Percentiles rank a stretch among this genome's conserved stretches.
These are phyloP conservation scores for Virgularia gustaviana DNA, from an alignment of 92 coral and sea anemone species.

Conservation along the genomic window DNA sequence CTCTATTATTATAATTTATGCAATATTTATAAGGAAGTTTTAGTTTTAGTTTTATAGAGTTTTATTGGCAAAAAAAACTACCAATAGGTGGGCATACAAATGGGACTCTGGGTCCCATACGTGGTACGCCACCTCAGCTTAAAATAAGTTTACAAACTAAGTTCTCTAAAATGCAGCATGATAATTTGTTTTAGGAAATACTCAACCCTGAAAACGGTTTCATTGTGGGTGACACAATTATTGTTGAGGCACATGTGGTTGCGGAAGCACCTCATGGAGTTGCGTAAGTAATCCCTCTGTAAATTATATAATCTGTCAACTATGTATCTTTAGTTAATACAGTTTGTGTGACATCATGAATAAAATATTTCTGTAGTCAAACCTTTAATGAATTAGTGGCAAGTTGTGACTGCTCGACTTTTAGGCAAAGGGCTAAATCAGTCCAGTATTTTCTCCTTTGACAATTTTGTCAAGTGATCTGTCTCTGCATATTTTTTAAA, in stretches of 20 bases:
- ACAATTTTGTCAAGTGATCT: too few species aligned
- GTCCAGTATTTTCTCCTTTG: too few species aligned
- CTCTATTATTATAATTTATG: too few species aligned
- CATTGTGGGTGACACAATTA: constrained; percentile 76
- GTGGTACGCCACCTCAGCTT: too few species aligned
- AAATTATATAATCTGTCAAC: neutral
- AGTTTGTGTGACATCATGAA: neutral
- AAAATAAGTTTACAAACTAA: too few species aligned
- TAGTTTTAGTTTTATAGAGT: too few species aligned
- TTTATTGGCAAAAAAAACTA: too few species aligned
- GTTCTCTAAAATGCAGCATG: neutral
- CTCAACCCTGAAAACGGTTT: constrained; percentile 84
- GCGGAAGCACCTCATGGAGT: constrained; percentile 99
- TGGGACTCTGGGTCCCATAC: too few species aligned
- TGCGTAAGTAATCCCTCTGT: constrained; percentile 94
- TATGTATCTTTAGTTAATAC: neutral
- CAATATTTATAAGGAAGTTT: neutral
- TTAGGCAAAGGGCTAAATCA: too few species aligned
- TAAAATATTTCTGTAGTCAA: neutral
- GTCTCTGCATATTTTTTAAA: too few species aligned
- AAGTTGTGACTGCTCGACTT: too few species aligned
- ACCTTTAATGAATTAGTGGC: neutral
- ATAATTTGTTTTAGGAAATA: constrained; percentile 63
- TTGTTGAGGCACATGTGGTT: constrained; percentile 78
- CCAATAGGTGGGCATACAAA: neutral